These are phyloP conservation scores for Peromyscus polionotus DNA, from an alignment of 2,113 vertebrate genomes.

Conservation along the genomic window DNA sequence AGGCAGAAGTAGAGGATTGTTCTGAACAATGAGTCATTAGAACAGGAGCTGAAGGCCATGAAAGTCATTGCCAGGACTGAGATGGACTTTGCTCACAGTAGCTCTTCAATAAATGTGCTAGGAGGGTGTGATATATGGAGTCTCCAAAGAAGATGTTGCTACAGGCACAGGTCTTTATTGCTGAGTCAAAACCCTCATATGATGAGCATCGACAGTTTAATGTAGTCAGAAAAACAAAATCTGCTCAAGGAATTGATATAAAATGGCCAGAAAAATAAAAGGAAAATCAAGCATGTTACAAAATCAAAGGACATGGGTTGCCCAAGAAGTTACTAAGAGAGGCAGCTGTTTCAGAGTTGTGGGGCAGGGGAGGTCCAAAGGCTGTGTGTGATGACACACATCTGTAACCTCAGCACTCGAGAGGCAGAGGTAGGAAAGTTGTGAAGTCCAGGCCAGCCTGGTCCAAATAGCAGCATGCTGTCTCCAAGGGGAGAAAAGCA, in stretches of 20 bases:
- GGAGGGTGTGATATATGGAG: background rate
- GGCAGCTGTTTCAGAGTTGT: background rate
- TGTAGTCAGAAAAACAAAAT: background rate
- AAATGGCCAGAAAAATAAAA: background rate
- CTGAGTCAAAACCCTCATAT: background rate
- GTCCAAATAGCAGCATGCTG: too few species aligned
- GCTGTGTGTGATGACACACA: background rate
- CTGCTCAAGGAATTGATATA: background rate
- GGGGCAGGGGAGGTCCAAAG: background rate
- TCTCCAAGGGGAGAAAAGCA: background rate
- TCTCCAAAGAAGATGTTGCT: background rate
- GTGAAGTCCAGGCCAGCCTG: background rate
- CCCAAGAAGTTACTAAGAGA: background rate
- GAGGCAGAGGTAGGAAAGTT: background rate
- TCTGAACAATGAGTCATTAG: background rate
- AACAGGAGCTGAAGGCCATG: background rate
- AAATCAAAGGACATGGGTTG: background rate
- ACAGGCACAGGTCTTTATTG: background rate
- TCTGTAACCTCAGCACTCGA: background rate
- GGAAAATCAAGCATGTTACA: constrained; percentile 23
- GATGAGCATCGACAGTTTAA: background rate
- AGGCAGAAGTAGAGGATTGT: background rate
- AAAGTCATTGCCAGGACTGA: background rate
- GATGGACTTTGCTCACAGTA: background rate
- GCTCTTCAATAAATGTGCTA: background rate